Evolutionary conservation across 2,113 vertebrate species (phyloP).

Genomic region (Rallus limicola): DNA sequence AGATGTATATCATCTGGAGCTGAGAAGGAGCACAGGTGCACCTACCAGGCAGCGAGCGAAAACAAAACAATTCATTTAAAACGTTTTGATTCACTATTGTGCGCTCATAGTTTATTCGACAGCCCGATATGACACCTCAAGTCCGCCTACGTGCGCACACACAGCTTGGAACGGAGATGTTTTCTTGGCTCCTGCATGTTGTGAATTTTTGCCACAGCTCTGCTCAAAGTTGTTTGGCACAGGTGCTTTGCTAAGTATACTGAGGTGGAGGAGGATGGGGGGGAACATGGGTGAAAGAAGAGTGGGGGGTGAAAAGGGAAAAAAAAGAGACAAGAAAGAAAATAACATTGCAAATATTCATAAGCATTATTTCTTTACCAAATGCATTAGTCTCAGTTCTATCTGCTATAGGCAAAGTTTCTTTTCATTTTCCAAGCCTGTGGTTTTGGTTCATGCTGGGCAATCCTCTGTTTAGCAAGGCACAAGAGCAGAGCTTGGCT

Average conservation of each 20-base stretch:
- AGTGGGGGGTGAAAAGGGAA: not conserved
- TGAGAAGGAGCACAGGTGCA: constrained; percentile 36
- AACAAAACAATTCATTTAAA: constrained; percentile 44
- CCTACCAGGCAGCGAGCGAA: not conserved
- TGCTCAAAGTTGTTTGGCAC: not conserved
- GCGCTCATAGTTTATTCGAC: not conserved
- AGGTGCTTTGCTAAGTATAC: not conserved
- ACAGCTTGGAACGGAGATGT: constrained; percentile 1
- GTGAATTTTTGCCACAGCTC: not conserved
- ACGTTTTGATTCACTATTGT: constrained; percentile 39
- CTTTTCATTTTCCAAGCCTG: not conserved
- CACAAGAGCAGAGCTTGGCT: fast-evolving
- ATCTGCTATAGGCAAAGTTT: not conserved
- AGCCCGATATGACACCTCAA: not conserved
- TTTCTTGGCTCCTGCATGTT: not conserved
- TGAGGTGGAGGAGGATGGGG: not conserved
- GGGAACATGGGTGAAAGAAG: not conserved
- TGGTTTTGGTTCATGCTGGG: not conserved
- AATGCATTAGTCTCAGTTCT: not conserved
- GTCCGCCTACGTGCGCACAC: not conserved
- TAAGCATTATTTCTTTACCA: not conserved
- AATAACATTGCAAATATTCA: not conserved
- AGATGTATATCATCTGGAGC: constrained; percentile 33
- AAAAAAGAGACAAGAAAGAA: not conserved
- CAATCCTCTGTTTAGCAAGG: not conserved